Evolutionary conservation across 2,113 vertebrate species (phyloP), one percentile per base, ranked within the genome.

Genomic region (Halcyon senegalensis): DNA sequence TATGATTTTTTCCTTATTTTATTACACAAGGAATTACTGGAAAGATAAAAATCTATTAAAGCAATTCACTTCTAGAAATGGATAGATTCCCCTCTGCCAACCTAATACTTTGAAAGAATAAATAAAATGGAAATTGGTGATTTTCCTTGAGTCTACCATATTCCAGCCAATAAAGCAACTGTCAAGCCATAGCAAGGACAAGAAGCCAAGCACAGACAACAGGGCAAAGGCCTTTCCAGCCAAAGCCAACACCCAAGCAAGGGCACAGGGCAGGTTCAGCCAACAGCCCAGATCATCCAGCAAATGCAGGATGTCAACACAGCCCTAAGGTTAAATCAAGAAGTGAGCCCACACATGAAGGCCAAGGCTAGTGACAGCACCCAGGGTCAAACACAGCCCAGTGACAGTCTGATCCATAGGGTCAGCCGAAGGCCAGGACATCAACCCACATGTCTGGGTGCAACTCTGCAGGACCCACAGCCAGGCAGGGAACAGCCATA

Each of bases 391-490:
- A 46, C 13, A 20, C 12, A 25, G 20, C 6, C 41, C 17, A 12
- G 37, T 4, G 11, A 25, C 74, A 67, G 37, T 9, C 48, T 58
- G 16, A 37, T 27, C 33, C 37, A 17, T 17, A 48, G 6, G 4
- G 27, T 14, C 21, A 51, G 51, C 4, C 28, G 25, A 37, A 11
- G 0, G 3, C 7, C 50, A 82, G 59, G 19, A 50, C 35, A 67
- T 1, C 7, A 28, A 3, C 8, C 24, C 10, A 6, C 0, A 1
- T 11, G 4, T 7, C 39, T 55, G 28, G 5, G 6, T 1, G 8
- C 60, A 37, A 30, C 64, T 63, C 7, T 13, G 5, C 0, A 19
- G 5, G 3, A 25, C 4, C 23, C 37, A 20, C 18, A 60, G 23
- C 41, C 23, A 16, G 8, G 10, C 39, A 60, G 5, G 11, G 3